Conservation (phyloP, 1,140 invertebrate species). For the Drosophila pectinifera region DNA sequence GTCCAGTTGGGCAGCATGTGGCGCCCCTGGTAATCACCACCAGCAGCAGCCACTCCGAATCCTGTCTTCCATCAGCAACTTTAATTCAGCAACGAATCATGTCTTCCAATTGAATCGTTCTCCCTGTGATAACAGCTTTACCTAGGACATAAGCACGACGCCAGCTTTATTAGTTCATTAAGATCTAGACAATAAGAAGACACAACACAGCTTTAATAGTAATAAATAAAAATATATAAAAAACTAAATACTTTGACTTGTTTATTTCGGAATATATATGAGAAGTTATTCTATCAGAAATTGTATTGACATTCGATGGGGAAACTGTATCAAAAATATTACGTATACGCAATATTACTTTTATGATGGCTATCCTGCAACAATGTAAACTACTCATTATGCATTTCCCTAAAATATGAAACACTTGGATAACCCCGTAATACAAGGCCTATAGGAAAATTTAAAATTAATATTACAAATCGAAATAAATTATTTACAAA, state of each 20-base stretch:
- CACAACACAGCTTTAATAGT: constrained; percentile 70
- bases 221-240: constrained; percentile 55
- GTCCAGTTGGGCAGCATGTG: constrained; percentile 86
- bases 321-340: too few species aligned
- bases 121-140: constrained; percentile 78
- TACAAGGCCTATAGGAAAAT: neutral
- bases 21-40: constrained; percentile 88
- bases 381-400: too few species aligned
- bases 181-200: constrained; percentile 38
- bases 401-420: neutral
- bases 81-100: constrained; percentile 58
- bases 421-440: neutral
- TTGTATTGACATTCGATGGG: too few species aligned
- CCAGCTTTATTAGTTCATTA: constrained; percentile 17
- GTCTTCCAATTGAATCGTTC: constrained; percentile 74
- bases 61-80: constrained; percentile 34
- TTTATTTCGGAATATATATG: constrained; percentile 1
- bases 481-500: neutral
- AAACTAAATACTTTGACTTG: constrained; percentile 17
- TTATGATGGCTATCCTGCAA: too few species aligned
- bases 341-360: too few species aligned
- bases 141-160: constrained; percentile 34
- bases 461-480: neutral
- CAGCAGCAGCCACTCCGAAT: constrained; percentile 20
- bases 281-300: too few species aligned